Evolutionary conservation across 1,140 invertebrate species (phyloP).

Genomic region (Mercenaria mercenaria): DNA sequence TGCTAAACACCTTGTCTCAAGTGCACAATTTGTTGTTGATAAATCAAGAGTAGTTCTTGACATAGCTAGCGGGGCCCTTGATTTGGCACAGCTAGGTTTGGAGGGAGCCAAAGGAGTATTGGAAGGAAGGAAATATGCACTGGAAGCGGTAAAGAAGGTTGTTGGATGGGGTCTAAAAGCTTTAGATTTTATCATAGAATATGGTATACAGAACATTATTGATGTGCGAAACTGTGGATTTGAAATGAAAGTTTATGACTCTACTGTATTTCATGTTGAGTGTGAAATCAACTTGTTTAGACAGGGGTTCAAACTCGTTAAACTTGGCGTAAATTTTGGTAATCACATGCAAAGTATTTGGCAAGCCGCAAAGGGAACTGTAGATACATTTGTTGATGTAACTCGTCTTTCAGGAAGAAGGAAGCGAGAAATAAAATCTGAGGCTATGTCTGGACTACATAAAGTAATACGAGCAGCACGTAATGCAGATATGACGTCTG

Average conservation of each 20-base stretch:
- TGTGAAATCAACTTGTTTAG: conserved; percentile 49
- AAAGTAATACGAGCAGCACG: background rate
- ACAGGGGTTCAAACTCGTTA: conserved; percentile 30
- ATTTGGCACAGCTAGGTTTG: conserved; percentile 7
- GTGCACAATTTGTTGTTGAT: conserved; percentile 12
- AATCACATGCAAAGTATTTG: conserved; percentile 38
- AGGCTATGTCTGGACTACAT: background rate
- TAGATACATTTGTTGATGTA: background rate
- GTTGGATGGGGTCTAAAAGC: conserved; percentile 40
- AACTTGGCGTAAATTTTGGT: conserved; percentile 13
- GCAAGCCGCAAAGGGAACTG: conserved; percentile 11
- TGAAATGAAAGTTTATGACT: conserved; percentile 5
- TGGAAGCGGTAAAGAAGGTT: conserved; percentile 39
- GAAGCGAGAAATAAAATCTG: conserved; percentile 20
- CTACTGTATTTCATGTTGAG: background rate
- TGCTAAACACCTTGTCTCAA: background rate
- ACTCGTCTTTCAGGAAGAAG: background rate
- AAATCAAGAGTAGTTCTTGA: conserved; percentile 46
- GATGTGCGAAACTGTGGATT: conserved; percentile 52
- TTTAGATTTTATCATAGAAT: conserved; percentile 34
- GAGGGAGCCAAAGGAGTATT: conserved; percentile 29
- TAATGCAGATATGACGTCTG: background rate
- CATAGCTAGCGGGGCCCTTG: conserved; percentile 2
- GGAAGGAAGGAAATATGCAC: conserved; percentile 13
- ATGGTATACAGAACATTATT: conserved; percentile 24